Evolutionary conservation across 2,888 invertebrate genomes (phyloP).

Genomic region (Neoaliturus tenellus): DNA sequence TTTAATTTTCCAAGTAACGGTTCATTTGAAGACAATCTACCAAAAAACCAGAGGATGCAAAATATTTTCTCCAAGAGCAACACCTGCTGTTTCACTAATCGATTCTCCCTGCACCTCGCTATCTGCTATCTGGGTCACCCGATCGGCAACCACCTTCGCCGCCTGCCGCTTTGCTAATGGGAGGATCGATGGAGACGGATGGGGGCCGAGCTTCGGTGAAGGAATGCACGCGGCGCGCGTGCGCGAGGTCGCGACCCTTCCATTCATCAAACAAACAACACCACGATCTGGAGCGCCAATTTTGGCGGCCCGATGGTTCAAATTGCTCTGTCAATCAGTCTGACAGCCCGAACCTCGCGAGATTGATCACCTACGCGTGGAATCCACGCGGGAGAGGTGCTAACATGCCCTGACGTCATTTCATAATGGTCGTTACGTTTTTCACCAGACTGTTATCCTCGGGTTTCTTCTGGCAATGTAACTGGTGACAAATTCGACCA

Average conservation of each 20-base stretch:
- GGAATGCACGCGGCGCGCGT: conserved; percentile 38
- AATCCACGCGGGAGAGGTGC: conserved; percentile 36
- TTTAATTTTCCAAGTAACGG: too few relatives aligned
- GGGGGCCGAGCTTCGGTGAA: not conserved
- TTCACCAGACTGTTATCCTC: not conserved
- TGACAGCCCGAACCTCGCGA: conserved; percentile 40
- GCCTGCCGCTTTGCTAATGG: not conserved
- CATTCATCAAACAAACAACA: conserved; percentile 47
- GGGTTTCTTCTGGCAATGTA: not conserved
- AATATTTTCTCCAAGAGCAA: too few relatives aligned
- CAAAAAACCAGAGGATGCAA: too few relatives aligned
- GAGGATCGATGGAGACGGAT: conserved; percentile 25
- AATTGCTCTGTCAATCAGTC: conserved; percentile 50
- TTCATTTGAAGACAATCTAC: too few relatives aligned
- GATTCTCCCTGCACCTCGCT: not conserved
- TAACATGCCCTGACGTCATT: conserved; percentile 22
- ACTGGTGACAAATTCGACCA: not conserved
- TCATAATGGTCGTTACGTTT: conserved; percentile 4
- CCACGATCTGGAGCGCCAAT: conserved; percentile 52
- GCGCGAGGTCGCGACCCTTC: conserved; percentile 15
- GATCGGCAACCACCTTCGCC: not conserved
- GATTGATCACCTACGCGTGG: conserved; percentile 37
- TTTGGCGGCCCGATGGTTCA: conserved; percentile 48
- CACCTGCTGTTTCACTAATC: not conserved
- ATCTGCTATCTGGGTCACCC: not conserved